Base-by-base conservation (phyloP, 2,113 vertebrate genomes). In the Xenopus laevis region DNA sequence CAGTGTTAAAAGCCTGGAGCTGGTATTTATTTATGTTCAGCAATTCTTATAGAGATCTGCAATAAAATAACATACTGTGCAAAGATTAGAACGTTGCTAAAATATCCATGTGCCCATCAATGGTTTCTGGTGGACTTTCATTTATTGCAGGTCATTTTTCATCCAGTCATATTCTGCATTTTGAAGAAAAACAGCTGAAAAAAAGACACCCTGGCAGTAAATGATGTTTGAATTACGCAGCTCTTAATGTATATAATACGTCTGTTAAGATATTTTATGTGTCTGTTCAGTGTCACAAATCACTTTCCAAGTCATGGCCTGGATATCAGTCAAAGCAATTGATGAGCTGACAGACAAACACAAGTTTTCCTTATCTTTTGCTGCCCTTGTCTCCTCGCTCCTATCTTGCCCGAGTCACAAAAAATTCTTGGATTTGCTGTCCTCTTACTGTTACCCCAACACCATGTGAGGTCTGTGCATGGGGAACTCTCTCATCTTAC, bases 331-430 rank as follows among this genome's bases (percentile, higher is more conserved):
- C 44, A 57, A 68, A 46, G 66, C 66, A 77, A 57, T 64, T 64
- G 74, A 77, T 77, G 60, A 70, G 30, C 69, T 77, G 55, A 75
- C 27, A 64, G 59, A 69, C 69, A 70, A 77, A 60, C 70, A 40
- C 33, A 67, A 50, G 66, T 77, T 70, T 68, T 45, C 21, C 73
- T 76, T 76, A 76, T 76, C 65, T 69, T 11, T 17, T 44, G 30
- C 59, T 69, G 27, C 33, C 58, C 55, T 74, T 52, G 57, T 69
- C 40, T 69, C 46, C 50, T 63, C 23, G 21, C 18, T 53, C 13
- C 30, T 44, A 61, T 69, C 73, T 53, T 68, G 20, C 11, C 55
- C 47, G 45, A 68, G 73, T 63, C 65, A 60, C 65, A 68, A 68
- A 27, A 68, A 44, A 21, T 62, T 68, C 46, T 61, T 60, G 45